Evolutionary conservation across 2,888 invertebrate species (phyloP).

Genomic region (Cerastis rubricosa): DNA sequence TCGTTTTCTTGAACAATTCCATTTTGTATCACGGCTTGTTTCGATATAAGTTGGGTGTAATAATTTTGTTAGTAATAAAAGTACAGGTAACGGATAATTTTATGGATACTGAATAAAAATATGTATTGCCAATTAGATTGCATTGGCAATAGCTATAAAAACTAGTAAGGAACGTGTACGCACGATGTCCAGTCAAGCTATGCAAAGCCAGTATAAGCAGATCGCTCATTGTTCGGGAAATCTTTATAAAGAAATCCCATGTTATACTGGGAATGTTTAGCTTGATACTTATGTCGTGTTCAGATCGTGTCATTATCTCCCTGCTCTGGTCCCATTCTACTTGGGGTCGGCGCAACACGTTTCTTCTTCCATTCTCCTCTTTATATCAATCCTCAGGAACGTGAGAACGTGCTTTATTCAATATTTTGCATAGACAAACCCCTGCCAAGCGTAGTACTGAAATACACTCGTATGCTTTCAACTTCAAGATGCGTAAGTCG

Average conservation of each 20-base stretch:
- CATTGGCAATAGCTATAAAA: constrained; percentile 32
- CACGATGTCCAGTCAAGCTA: not conserved
- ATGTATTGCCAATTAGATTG: constrained; percentile 44
- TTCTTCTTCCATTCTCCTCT: too few species aligned
- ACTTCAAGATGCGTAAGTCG: not conserved
- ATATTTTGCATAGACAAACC: not conserved
- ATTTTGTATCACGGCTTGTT: constrained; percentile 26
- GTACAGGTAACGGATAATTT: constrained; percentile 17
- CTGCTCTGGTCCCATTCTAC: too few species aligned
- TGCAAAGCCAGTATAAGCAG: not conserved
- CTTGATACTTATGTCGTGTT: not conserved
- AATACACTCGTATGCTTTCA: not conserved
- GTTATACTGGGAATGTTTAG: not conserved
- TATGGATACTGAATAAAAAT: constrained; percentile 32
- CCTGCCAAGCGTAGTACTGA: not conserved
- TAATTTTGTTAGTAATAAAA: constrained; percentile 16
- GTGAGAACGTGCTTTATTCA: not conserved
- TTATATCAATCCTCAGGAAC: too few species aligned
- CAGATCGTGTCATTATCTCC: too few species aligned
- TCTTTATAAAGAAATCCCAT: not conserved
- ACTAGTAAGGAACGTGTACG: not conserved
- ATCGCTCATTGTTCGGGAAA: not conserved
- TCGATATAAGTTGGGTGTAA: not conserved
- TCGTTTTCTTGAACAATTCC: constrained; percentile 39
- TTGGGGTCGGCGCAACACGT: too few species aligned